phyloP scores from a whole-genome alignment of 2,888 invertebrate species.

The Colletes collaris region DNA sequence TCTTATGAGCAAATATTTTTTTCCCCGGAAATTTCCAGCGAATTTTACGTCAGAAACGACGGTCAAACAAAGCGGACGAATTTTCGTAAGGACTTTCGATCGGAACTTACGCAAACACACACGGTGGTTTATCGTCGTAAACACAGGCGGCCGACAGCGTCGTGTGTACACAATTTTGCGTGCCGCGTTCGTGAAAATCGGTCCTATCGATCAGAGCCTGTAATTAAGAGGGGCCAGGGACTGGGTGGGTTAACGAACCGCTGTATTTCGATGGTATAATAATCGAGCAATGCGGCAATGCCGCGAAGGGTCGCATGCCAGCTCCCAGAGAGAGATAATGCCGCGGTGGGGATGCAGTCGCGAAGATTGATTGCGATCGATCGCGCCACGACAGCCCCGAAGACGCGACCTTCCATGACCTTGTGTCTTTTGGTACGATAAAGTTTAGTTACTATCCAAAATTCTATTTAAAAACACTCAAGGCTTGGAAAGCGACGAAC shows the following conservation, averaged over 20 bases:
- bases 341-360: conserved; percentile 46
- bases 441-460: too few relatives aligned
- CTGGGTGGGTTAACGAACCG: conserved; percentile 60
- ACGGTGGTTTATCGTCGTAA: conserved; percentile 50
- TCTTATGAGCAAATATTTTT: too few relatives aligned
- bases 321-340: conserved; percentile 70
- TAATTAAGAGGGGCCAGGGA: conserved; percentile 58
- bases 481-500: background rate
- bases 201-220: conserved; percentile 61
- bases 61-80: too few relatives aligned
- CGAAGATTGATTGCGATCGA: conserved; percentile 62
- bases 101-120: background rate
- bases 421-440: background rate
- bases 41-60: too few relatives aligned
- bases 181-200: conserved; percentile 58
- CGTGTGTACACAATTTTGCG: conserved; percentile 55
- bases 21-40: too few relatives aligned
- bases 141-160: conserved; percentile 46
- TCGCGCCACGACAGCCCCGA: conserved; percentile 21
- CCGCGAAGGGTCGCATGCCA: conserved; percentile 43
- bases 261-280: conserved; percentile 66
- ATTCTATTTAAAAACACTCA: too few relatives aligned
- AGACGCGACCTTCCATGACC: background rate
- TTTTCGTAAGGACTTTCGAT: too few relatives aligned
- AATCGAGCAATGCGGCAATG: conserved; percentile 61